Percentiles rank a stretch among this genome's conserved stretches.
Conservation (phyloP, 2,797 vertebrate genomes). For the Sorex maritimensis region DNA sequence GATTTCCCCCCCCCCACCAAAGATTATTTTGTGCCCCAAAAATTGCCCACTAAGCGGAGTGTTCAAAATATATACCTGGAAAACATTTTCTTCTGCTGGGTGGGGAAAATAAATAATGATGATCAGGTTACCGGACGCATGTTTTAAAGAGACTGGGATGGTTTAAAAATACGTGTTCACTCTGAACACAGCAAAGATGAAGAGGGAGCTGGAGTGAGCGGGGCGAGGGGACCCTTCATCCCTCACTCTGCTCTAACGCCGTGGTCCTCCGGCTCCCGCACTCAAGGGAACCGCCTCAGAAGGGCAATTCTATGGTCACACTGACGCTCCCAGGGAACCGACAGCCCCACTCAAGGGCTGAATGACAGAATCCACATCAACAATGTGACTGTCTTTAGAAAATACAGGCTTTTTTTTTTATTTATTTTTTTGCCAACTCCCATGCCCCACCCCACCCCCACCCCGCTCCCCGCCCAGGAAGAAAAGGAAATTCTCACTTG, state of each 20-base stretch:
- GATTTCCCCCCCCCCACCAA: conserved; percentile 29
- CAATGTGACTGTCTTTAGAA: conserved; percentile 34
- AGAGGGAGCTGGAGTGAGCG: conserved; percentile 20
- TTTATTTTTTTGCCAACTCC: no score
- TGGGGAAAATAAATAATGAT: background rate
- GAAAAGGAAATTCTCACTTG: conserved; percentile 61
- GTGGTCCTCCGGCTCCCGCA: background rate
- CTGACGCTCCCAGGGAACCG: conserved; percentile 33
- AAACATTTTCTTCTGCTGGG: conserved; percentile 51
- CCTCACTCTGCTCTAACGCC: conserved; percentile 4
- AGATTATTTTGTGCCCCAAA: background rate
- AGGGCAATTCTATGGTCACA: background rate
- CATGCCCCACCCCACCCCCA: background rate
- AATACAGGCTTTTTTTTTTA: background rate
- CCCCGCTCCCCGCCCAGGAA: background rate
- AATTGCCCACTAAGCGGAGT: conserved; percentile 20
- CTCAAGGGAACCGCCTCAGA: background rate
- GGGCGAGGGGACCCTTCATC: background rate
- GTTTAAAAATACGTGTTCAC: background rate
- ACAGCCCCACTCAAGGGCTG: background rate
- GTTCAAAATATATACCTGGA: conserved; percentile 22
- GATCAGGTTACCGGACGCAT: conserved; percentile 7
- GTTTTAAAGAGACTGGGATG: conserved; percentile 41
- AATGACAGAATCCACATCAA: conserved; percentile 57
- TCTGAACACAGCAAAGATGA: conserved; percentile 57